Evolutionary conservation across 2,113 vertebrate genomes (phyloP).

Genomic region (Otis tarda): DNA sequence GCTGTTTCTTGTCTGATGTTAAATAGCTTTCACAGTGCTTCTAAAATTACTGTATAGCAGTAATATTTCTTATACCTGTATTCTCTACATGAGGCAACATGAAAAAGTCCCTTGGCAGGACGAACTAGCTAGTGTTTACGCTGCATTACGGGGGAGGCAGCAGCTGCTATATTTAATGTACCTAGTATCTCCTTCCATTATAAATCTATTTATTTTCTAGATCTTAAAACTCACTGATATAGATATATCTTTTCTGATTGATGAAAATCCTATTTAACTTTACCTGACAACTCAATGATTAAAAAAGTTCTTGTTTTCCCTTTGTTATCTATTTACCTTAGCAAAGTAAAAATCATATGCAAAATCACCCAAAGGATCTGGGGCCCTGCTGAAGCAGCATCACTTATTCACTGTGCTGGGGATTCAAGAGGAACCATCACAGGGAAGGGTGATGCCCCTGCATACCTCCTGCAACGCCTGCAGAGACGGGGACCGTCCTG

Average conservation of each 20-base stretch:
- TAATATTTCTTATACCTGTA: conserved; percentile 10
- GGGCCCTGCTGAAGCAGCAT: not conserved
- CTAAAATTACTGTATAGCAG: conserved; percentile 4
- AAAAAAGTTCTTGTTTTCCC: not conserved
- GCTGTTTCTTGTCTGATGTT: not conserved
- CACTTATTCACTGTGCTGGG: not conserved
- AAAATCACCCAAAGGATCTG: not conserved
- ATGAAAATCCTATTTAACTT: not conserved
- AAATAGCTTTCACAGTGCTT: conserved; percentile 1
- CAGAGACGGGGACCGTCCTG: accelerated
- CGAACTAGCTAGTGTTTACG: not conserved
- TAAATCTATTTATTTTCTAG: not conserved
- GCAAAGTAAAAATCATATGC: not conserved
- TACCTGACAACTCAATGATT: not conserved
- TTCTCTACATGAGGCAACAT: not conserved
- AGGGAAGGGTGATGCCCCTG: not conserved
- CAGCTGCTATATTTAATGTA: conserved; percentile 36
- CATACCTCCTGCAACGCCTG: accelerated
- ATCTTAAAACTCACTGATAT: not conserved
- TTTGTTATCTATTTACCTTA: not conserved
- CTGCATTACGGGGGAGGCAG: conserved; percentile 50
- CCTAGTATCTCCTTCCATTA: not conserved
- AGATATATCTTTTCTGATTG: not conserved
- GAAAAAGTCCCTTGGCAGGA: conserved; percentile 24
- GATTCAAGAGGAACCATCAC: not conserved